A percentile compares a stretch with the other conserved stretches of the same genome.
These are phyloP conservation scores for Bos javanicus DNA, from an alignment of 2,113 vertebrate genomes.

Conservation along the genomic window DNA sequence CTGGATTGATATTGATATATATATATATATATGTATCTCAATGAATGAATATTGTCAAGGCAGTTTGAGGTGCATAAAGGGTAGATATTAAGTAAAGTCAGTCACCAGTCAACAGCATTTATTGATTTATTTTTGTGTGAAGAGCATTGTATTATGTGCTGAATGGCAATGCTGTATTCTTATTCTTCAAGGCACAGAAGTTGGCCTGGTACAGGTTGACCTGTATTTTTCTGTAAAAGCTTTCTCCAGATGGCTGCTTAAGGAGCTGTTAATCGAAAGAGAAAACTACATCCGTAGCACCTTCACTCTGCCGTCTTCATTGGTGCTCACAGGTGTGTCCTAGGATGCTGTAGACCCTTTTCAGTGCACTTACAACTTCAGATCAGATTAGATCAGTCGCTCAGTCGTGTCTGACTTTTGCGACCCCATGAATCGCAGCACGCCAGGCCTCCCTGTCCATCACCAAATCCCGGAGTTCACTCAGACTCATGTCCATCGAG, in stretches of 20 bases:
- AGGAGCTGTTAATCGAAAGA: constrained; percentile 26
- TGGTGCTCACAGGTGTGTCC: neutral
- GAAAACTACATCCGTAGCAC: neutral
- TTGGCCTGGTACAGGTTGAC: constrained; percentile 56
- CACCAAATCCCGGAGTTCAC: no score
- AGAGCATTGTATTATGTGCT: constrained; percentile 47
- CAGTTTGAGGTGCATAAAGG: neutral
- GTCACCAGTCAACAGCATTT: constrained; percentile 57
- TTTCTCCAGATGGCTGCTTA: constrained; percentile 44
- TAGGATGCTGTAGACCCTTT: neutral
- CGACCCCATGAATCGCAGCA: no score
- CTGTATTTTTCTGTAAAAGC: constrained; percentile 57
- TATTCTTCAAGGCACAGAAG: constrained; percentile 30
- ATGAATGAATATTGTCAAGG: neutral
- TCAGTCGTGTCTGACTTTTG: no score
- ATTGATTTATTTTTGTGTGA: constrained; percentile 62
- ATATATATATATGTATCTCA: no score
- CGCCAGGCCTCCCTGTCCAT: no score
- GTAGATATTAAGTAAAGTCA: constrained; percentile 55
- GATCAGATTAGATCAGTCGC: no score
- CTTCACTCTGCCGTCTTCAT: neutral
- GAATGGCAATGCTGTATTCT: constrained; percentile 33
- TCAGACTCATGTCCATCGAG: no score
- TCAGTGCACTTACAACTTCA: neutral
- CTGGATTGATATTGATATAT: neutral